These are phyloP conservation scores for Drosophila melanosoma DNA, from an alignment of 2,888 invertebrate genomes.

Conservation along the genomic window DNA sequence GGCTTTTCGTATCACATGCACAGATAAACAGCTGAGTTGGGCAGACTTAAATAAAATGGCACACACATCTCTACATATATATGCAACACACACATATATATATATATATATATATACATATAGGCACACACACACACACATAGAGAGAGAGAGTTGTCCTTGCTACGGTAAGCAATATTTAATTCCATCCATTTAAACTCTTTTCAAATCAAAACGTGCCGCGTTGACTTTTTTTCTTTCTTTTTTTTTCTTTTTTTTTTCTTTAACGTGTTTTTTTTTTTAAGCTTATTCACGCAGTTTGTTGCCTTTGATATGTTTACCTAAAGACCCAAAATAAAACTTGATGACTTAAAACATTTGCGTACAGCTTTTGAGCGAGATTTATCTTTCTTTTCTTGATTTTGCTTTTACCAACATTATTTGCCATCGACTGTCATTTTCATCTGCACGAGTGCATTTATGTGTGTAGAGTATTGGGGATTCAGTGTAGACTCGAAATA, in stretches of 20 bases:
- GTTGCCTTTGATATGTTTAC: neutral
- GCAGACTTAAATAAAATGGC: neutral
- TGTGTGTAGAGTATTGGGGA: constrained; percentile 2
- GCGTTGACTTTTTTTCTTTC: constrained; percentile 31
- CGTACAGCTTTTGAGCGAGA: neutral
- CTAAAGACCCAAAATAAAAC: neutral
- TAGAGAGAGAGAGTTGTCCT: neutral
- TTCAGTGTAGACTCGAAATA: neutral
- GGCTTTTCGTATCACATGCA: constrained; percentile 12
- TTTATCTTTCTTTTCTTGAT: neutral
- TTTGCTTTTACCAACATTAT: neutral
- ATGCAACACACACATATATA: too few relatives aligned
- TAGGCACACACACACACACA: too few relatives aligned
- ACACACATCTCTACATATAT: neutral
- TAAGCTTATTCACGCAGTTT: neutral
- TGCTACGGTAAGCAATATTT: constrained; percentile 29
- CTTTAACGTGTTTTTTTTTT: constrained; percentile 4
- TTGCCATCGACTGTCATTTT: neutral
- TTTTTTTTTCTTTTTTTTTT: neutral
- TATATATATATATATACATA: neutral
- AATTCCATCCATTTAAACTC: constrained; percentile 25
- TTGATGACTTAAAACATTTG: neutral
- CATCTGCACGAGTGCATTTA: neutral
- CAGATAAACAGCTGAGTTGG: neutral
- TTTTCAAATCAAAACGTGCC: constrained; percentile 57